Evolutionary conservation across 2,888 invertebrate genomes (phyloP), one percentile per base, ranked within the genome.

Genomic region (Platyscelio sp.): DNA sequence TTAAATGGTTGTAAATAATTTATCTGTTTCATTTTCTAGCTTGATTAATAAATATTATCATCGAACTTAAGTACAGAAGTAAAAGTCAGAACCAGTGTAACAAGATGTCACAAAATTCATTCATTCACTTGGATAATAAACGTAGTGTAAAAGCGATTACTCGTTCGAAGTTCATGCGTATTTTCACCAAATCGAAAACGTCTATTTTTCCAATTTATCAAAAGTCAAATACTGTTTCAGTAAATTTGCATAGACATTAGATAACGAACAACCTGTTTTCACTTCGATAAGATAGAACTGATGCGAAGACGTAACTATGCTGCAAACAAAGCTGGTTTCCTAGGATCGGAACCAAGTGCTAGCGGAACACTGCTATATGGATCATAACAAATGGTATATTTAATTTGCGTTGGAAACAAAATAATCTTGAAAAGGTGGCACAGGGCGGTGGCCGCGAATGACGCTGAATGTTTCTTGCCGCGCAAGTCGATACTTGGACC

Each of bases 381-480:
- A 74, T 61, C 51, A 61, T 22, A 29, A 43, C 22, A 9, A 71
- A 58, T 58, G 20, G 2, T 18, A 22, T 58, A 22, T 61, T 61
- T 18, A 33, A 75, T 33, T 68, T 46, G 20, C 20, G 46, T 20
- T 46, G 20, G 20, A 49, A 49, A 13, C 24, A 20, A n/a, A n/a
- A n/a, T n/a, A n/a, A n/a, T n/a, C 38, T 51, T 49, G 49, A 49
- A 27, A 54, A 70, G 56, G 67, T 61, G 71, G 43, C 54, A 67
- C 38, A 82, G 76, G 76, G 76, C 71, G 72, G 65, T 72, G 76
- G 72, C 56, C 51, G 51, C 72, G 82, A 77, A 60, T 77, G 83
- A 78, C 78, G 78, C 78, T 60, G 38, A 61, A 74, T 51, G 61
- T 68, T 60, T 58, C 33, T 67, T 54, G 68, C 70, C 29, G 54